phyloP scores from a whole-genome alignment of 2,888 invertebrate species.

The Hybos culiciformis region DNA sequence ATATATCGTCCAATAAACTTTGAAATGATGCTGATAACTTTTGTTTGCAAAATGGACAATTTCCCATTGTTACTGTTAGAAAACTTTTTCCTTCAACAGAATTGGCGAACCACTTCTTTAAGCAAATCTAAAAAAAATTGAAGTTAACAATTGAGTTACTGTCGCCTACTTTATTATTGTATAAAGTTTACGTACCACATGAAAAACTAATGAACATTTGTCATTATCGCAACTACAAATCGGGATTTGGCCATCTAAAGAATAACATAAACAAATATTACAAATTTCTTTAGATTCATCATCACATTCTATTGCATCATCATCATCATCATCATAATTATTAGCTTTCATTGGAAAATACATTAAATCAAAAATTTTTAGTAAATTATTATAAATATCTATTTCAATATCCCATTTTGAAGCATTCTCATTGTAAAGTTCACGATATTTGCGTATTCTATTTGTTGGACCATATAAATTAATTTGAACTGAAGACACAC shows the following conservation, averaged over 20 bases:
- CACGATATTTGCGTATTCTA: slow-evolving; percentile 24
- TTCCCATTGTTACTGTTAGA: slow-evolving; percentile 29
- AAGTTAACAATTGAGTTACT: too few species aligned
- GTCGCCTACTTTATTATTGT: too few species aligned
- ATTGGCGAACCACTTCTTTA: slow-evolving; percentile 32
- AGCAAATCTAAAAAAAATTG: too few species aligned
- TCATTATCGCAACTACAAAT: slow-evolving; percentile 31
- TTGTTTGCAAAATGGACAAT: slow-evolving; percentile 34
- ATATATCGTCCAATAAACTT: slow-evolving; percentile 23
- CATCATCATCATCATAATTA: slow-evolving; percentile 8
- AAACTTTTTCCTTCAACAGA: slow-evolving; percentile 27
- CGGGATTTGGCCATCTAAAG: slow-evolving; percentile 28
- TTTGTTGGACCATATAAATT: slow-evolving; percentile 32
- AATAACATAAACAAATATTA: slow-evolving; percentile 31
- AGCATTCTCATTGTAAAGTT: slow-evolving; percentile 26
- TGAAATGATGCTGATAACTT: slow-evolving; percentile 32
- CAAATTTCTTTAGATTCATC: slow-evolving; percentile 18
- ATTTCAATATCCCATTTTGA: slow-evolving; percentile 29
- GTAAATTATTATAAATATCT: slow-evolving; percentile 31
- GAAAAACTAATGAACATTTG: slow-evolving; percentile 28
- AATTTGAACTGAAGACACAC: slow-evolving; percentile 24
- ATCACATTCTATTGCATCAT: slow-evolving; percentile 10
- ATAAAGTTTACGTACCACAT: too few species aligned
- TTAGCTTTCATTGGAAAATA: slow-evolving; percentile 28
- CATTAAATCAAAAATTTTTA: slow-evolving; percentile 31